Base-by-base conservation (phyloP, 2,797 vertebrate species). In the Simalia tracyae region DNA sequence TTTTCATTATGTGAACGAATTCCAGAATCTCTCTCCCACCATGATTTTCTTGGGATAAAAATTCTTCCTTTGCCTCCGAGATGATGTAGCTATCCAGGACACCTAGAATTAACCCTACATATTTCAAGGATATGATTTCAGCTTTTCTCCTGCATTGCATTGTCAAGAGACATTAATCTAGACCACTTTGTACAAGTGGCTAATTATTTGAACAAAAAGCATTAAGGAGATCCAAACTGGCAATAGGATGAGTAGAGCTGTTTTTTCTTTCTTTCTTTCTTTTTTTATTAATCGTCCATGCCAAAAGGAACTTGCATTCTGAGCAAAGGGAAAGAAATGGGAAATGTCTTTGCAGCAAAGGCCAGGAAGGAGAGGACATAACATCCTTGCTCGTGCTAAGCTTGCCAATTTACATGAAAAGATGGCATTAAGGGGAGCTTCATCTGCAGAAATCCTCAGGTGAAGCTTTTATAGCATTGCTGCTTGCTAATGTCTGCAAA, bases 181-280 rank as follows among this genome's bases (percentile, higher is more conserved):
- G 96, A 96, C 93, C 96, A 94, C 93, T 97, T 61, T 95, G 36
- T 81, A 95, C 95, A 97, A 97, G 96, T 95, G 96, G 96, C 96
- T 68, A 97, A 97, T 97, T 97, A 97, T 96, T 96, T 97, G 97
- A 97, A 95, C 97, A 97, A 97, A 97, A 97, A 97, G 96, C 96
- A 96, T 95, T 96, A 96, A 97, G 96, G 96, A 97, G 96, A 96
- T 97, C 96, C 95, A 96, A 96, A 96, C 91, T 96, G 97, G 96
- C 96, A 96, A 96, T 96, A 96, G 97, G 97, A 97, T 97, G 96
- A 97, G 93, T 96, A 96, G 96, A 86, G 89, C 93, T 91, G 93
- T 93, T 93, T 96, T 97, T 97, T 46, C 46, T 68, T 46, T 50
- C 46, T 36, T 36, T 36, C 31, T 36, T 36, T 36, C 36, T 36